phyloP scores from a whole-genome alignment of 2,113 vertebrate genomes.

The Salvator merianae region DNA sequence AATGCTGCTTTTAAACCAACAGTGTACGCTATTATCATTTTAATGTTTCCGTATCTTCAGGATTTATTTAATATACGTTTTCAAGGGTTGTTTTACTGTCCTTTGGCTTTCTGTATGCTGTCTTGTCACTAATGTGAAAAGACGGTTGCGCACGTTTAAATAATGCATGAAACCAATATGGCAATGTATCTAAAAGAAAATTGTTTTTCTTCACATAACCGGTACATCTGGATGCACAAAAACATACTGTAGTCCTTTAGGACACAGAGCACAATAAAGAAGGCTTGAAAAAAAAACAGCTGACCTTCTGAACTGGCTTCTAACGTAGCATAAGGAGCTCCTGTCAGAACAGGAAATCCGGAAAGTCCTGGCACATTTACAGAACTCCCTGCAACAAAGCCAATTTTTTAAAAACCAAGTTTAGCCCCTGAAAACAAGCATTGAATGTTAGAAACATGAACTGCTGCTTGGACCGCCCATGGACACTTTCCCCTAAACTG shows the following conservation, averaged over 20 bases:
- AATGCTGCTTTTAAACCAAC: too few relatives aligned
- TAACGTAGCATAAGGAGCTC: neutral
- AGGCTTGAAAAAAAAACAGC: neutral
- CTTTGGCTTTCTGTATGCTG: too few relatives aligned
- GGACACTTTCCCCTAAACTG: too few relatives aligned
- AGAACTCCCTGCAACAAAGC: neutral
- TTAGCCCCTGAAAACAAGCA: neutral
- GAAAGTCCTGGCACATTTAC: too few relatives aligned
- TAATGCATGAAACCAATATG: neutral
- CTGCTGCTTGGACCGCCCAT: neutral
- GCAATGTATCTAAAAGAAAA: neutral
- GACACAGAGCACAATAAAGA: neutral
- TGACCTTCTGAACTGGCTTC: too few relatives aligned
- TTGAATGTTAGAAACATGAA: neutral
- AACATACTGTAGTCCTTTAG: neutral
- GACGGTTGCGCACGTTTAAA: too few relatives aligned
- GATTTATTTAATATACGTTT: too few relatives aligned
- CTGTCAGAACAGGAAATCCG: slow-evolving; percentile 13
- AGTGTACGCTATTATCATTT: too few relatives aligned
- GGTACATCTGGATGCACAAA: too few relatives aligned
- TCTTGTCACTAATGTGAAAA: too few relatives aligned
- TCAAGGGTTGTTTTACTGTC: too few relatives aligned
- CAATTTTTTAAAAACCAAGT: neutral
- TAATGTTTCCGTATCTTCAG: too few relatives aligned
- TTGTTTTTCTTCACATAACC: neutral